A percentile compares a stretch with the other conserved stretches of the same genome.
These are phyloP conservation scores for Antennarius maculatus DNA, from an alignment of 2,797 vertebrate species.

Conservation along the genomic window DNA sequence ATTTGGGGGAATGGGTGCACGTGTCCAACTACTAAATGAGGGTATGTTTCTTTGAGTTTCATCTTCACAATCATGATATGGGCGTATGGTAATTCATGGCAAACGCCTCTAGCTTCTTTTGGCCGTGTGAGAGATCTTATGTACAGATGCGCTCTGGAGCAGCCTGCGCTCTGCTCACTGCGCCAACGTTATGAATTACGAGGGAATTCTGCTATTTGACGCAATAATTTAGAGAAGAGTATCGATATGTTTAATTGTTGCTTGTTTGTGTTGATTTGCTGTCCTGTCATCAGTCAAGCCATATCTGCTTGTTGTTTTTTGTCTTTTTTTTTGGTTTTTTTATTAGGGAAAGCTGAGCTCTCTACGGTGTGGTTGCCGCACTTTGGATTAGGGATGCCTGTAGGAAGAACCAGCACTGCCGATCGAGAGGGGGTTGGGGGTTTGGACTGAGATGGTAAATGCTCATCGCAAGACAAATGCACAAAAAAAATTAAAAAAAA, in stretches of 20 bases:
- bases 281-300: too few relatives aligned
- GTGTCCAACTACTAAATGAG: background rate
- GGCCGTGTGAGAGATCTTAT: conserved; percentile 1
- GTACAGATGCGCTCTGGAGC: conserved; percentile 38
- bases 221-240: conserved; percentile 14
- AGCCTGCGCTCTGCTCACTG: conserved; percentile 58
- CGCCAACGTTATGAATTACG: conserved; percentile 56
- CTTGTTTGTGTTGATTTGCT: background rate
- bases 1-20: background rate
- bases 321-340: conserved; percentile 5
- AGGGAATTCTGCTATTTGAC: conserved; percentile 28
- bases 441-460: conserved; percentile 3
- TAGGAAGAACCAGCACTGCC: conserved; percentile 49
- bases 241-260: background rate
- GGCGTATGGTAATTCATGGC: background rate
- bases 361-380: conserved; percentile 54
- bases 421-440: background rate
- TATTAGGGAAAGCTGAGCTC: conserved; percentile 27
- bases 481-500: background rate
- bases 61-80: conserved; percentile 1
- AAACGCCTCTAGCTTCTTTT: background rate
- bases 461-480: conserved; percentile 19
- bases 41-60: background rate
- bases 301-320: too few relatives aligned
- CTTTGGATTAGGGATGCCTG: conserved; percentile 68